These are phyloP conservation scores for Spea hammondii DNA, from an alignment of 2,797 vertebrate genomes.

Conservation along the genomic window DNA sequence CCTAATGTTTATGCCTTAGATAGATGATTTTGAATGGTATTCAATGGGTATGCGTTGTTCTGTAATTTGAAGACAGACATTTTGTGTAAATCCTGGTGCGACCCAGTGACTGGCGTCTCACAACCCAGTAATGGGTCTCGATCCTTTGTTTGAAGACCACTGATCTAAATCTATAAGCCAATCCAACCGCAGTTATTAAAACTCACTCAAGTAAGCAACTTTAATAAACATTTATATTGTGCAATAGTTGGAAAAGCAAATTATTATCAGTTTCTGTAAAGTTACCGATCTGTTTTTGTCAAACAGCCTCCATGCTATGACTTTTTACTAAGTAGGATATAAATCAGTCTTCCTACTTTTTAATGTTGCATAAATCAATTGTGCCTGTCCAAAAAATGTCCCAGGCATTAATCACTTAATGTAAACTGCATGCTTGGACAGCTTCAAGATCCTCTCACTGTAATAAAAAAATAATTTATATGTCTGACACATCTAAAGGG, in stretches of 20 bases:
- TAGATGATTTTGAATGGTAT: too few species aligned
- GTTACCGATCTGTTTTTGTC: conserved; percentile 24
- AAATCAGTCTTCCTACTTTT: conserved; percentile 47
- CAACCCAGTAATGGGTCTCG: too few species aligned
- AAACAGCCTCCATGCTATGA: conserved; percentile 19
- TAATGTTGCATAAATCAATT: conserved; percentile 51
- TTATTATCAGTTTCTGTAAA: conserved; percentile 19
- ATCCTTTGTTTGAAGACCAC: too few species aligned
- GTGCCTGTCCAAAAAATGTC: conserved; percentile 43
- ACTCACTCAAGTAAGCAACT: conserved; percentile 15
- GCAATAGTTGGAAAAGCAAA: conserved; percentile 22
- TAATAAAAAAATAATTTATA: conserved; percentile 50
- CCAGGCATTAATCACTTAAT: conserved; percentile 48
- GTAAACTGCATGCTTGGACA: conserved; percentile 48
- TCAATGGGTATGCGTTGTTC: too few species aligned
- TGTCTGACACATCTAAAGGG: conserved; percentile 44
- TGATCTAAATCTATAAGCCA: too few species aligned
- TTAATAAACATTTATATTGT: conserved; percentile 13
- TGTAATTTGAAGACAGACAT: too few species aligned
- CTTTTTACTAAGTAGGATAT: conserved; percentile 48
- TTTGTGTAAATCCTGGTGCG: too few species aligned
- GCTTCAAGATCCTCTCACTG: conserved; percentile 35
- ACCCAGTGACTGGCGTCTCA: too few species aligned
- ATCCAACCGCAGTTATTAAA: not conserved
- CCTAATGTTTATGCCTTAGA: too few species aligned